Evolutionary conservation across 1,140 invertebrate genomes (phyloP).

Genomic region (Megalopta genalis): DNA sequence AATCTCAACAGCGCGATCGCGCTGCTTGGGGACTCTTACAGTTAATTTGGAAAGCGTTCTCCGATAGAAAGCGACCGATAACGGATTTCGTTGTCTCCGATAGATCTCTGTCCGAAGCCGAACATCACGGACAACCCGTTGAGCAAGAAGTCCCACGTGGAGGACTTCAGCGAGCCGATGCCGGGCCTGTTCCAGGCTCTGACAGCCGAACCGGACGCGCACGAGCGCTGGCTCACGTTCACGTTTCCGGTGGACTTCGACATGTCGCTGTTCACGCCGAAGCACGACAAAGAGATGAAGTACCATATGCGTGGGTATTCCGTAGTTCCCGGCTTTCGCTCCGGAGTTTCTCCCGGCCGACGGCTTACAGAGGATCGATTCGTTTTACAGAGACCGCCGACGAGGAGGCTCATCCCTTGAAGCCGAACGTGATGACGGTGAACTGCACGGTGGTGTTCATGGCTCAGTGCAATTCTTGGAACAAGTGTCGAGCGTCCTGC

Average conservation of each 20-base stretch:
- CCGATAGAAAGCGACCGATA: slow-evolving; percentile 30
- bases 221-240: slow-evolving; percentile 88
- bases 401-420: slow-evolving; percentile 81
- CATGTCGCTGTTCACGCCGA: slow-evolving; percentile 78
- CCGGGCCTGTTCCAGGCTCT: slow-evolving; percentile 91
- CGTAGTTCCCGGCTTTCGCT: no score
- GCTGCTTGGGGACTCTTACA: no score
- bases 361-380: background rate
- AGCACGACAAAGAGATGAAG: slow-evolving; percentile 85
- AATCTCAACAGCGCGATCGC: no score
- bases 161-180: slow-evolving; percentile 90
- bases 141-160: slow-evolving; percentile 91
- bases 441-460: slow-evolving; percentile 97
- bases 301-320: slow-evolving; percentile 84
- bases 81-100: no score
- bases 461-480: slow-evolving; percentile 93
- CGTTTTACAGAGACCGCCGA: slow-evolving; percentile 82
- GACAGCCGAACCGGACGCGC: slow-evolving; percentile 88
- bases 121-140: slow-evolving; percentile 87
- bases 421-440: slow-evolving; percentile 84
- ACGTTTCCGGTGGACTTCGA: slow-evolving; percentile 89
- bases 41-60: background rate
- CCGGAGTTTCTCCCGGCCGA: background rate
- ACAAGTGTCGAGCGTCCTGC: slow-evolving; percentile 91
- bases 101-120: slow-evolving; percentile 93